Evolutionary conservation across 1,140 invertebrate genomes (phyloP), one percentile per base, ranked within the genome.

Genomic region (Leptinotarsa defecta): DNA sequence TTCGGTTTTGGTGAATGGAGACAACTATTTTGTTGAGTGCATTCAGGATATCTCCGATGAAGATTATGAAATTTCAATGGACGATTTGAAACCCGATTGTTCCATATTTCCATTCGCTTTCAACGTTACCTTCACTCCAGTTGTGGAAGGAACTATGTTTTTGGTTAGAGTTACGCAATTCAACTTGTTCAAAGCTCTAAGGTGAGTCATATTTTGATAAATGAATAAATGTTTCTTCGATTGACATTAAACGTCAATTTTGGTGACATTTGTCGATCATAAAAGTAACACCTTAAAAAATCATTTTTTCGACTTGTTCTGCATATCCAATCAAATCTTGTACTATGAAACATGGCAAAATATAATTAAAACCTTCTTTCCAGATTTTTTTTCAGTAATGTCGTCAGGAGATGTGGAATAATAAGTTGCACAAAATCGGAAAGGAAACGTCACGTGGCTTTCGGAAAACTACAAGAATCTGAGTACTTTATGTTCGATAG

Each of bases 401-500:
- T 77, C 48, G 80, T 86, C 73, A 85, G 78, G 43, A 82, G 87
- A 49, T 82, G 84, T 61, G 90, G 90, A 3, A 86, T 91, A 15
- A 85, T 91, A 27, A 85, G 84, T 73, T 87, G 87, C 69, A 86
- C 86, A 1, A 86, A 81, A 69, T 75, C 74, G 1, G 71, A 81
- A 52, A 74, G 67, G 0, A 83, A 84, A 48, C 87, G 88, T 71
- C 87, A 88, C 67, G 81, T 90, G 67, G 88, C 88, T 13, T 90
- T 91, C 78, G 90, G 90, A 1, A 89, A 86, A 80, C 81, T 83
- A 0, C 68, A 81, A 52, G 86, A 87, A 34, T 80, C 80, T 4
- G 89, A 90, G 11, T 91, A 90, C 79, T 91, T 90, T 76, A 88
- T 91, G 89, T 91, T 88, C 80, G 90, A 91, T 77, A 89, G 88